Percentiles rank a stretch among this genome's conserved stretches.
Conservation (phyloP, 2,113 vertebrate genomes). For the Dermatemys mawii region DNA sequence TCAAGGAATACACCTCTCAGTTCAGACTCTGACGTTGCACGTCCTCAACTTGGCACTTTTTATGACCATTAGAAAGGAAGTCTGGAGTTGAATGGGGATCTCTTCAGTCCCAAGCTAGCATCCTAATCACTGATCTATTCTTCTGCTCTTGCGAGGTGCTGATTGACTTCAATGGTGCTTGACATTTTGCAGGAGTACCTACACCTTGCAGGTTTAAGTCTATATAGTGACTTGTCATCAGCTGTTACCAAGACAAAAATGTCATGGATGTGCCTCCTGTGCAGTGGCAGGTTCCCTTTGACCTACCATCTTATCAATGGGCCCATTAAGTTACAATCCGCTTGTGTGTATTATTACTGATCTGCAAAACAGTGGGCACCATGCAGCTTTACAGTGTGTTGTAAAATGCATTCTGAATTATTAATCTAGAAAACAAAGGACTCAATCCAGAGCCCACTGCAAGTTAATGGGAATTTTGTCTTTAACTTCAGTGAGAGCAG, state of each 20-base stretch:
- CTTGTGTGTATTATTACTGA: background rate
- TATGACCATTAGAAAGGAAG: accelerated
- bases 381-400: accelerated
- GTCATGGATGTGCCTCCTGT: accelerated
- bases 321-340: background rate
- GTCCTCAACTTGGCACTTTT: accelerated
- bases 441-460: accelerated
- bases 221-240: background rate
- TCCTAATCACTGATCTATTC: background rate
- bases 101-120: background rate
- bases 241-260: background rate
- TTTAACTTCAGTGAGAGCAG: background rate
- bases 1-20: accelerated
- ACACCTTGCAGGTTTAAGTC: background rate
- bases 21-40: background rate
- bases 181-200: background rate
- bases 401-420: background rate
- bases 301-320: background rate
- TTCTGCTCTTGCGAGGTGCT: background rate
- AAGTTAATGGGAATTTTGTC: background rate
- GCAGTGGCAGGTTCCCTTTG: accelerated
- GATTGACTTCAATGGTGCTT: background rate
- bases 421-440: background rate
- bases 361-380: accelerated
- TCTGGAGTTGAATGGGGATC: background rate